These are phyloP conservation scores for Carollia perspicillata DNA, from an alignment of 2,113 vertebrate genomes.

Conservation along the genomic window DNA sequence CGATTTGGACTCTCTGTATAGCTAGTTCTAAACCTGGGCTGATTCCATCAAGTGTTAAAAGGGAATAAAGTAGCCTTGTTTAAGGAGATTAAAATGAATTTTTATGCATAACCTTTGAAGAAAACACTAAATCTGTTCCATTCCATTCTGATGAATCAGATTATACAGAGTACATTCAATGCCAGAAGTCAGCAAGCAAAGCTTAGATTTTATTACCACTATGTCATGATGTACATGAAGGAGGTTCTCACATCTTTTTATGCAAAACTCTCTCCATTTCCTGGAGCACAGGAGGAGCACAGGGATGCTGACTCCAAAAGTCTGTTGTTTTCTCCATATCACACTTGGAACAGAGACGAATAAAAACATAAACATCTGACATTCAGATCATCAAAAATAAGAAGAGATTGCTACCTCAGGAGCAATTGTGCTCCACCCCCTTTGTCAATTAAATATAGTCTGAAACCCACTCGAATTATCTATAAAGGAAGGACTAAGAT, in stretches of 20 bases:
- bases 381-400: background rate
- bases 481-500: background rate
- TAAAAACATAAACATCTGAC: background rate
- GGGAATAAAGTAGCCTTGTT: background rate
- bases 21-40: background rate
- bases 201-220: slow-evolving; percentile 22
- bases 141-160: slow-evolving; percentile 18
- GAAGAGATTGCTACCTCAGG: background rate
- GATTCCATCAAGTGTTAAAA: background rate
- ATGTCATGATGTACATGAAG: background rate
- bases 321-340: background rate
- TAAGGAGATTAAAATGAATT: slow-evolving; percentile 4
- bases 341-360: background rate
- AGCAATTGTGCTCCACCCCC: background rate
- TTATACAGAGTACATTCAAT: background rate
- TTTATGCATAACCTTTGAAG: background rate
- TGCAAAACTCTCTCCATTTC: background rate
- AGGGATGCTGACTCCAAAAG: background rate
- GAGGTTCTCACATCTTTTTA: background rate
- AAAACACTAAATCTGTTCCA: background rate
- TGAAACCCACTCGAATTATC: background rate
- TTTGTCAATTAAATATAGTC: background rate
- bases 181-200: background rate
- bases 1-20: background rate
- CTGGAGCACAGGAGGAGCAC: background rate